Evolutionary conservation across 2,888 invertebrate species (phyloP).

Genomic region (Heliothis peltigera): DNA sequence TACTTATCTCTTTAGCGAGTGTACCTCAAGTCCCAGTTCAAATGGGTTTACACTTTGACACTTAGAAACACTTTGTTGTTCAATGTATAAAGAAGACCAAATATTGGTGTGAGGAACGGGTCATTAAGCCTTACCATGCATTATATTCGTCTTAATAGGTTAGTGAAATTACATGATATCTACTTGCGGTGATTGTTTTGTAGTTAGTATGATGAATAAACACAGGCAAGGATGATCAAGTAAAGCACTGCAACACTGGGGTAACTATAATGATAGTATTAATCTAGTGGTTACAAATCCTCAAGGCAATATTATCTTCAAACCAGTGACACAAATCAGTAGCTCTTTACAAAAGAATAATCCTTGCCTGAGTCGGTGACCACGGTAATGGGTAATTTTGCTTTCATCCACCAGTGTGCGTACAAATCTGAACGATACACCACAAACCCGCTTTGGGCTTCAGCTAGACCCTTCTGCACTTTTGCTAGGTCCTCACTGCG

Average conservation of each 20-base stretch:
- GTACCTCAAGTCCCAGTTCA: conserved; percentile 64
- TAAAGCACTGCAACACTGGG: conserved; percentile 90
- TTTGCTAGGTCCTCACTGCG: conserved; percentile 87
- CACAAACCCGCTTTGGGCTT: conserved; percentile 84
- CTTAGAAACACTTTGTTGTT: conserved; percentile 31
- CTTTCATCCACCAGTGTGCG: conserved; percentile 98
- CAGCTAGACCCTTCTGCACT: conserved; percentile 81
- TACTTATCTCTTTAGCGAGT: conserved; percentile 9
- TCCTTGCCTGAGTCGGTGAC: conserved; percentile 91
- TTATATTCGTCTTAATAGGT: conserved; percentile 73
- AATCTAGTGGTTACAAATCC: conserved; percentile 88
- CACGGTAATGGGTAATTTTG: conserved; percentile 93
- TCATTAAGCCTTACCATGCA: conserved; percentile 86
- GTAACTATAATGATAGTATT: conserved; percentile 86
- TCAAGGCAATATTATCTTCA: conserved; percentile 88
- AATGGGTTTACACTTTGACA: conserved; percentile 68
- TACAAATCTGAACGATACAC: conserved; percentile 95
- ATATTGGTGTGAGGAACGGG: conserved; percentile 65
- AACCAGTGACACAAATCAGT: conserved; percentile 89
- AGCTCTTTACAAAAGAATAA: conserved; percentile 89
- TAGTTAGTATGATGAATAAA: conserved; percentile 89
- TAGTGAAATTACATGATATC: conserved; percentile 81
- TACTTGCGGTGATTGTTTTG: conserved; percentile 83
- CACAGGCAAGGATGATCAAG: conserved; percentile 91
- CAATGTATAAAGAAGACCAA: conserved; percentile 31